Percentiles rank a stretch among this genome's conserved stretches.
phyloP scores from a whole-genome alignment of 2,113 vertebrate genomes.

The Saimiri boliviensis region DNA sequence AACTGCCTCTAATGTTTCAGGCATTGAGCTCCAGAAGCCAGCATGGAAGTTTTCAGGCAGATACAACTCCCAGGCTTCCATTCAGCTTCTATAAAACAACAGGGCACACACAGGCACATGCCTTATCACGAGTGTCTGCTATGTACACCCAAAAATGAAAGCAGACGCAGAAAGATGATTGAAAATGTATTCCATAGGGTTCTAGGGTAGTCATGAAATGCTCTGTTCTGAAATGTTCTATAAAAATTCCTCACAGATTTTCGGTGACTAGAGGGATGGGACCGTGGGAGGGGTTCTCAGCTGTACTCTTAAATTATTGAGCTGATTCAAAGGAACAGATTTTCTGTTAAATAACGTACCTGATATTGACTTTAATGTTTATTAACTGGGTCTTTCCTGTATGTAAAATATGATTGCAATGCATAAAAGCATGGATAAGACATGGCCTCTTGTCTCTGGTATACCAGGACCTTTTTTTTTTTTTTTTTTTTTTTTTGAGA shows the following conservation, averaged over 20 bases:
- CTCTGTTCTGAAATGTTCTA: neutral
- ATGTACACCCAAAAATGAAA: constrained; percentile 30
- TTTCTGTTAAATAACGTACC: neutral
- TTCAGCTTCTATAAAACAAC: neutral
- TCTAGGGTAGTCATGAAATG: constrained; percentile 37
- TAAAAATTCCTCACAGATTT: constrained; percentile 40
- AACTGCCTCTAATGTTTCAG: neutral
- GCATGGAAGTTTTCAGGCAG: neutral
- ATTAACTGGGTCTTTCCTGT: neutral
- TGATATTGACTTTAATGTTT: neutral
- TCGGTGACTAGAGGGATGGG: neutral
- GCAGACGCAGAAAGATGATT: neutral
- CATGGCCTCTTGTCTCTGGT: neutral
- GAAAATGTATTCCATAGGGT: neutral
- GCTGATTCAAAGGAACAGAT: neutral
- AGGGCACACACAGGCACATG: neutral
- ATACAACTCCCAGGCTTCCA: neutral
- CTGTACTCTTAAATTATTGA: neutral
- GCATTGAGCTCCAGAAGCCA: neutral
- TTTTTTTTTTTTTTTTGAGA: neutral
- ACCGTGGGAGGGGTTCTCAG: neutral
- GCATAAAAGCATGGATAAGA: neutral
- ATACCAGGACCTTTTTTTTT: neutral
- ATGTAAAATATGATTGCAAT: neutral
- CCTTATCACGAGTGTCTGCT: neutral